A percentile compares a stretch with the other conserved stretches of the same genome.
These are phyloP conservation scores for Gisinianus flammeolus DNA, from an alignment of 2,888 invertebrate species.

Conservation along the genomic window DNA sequence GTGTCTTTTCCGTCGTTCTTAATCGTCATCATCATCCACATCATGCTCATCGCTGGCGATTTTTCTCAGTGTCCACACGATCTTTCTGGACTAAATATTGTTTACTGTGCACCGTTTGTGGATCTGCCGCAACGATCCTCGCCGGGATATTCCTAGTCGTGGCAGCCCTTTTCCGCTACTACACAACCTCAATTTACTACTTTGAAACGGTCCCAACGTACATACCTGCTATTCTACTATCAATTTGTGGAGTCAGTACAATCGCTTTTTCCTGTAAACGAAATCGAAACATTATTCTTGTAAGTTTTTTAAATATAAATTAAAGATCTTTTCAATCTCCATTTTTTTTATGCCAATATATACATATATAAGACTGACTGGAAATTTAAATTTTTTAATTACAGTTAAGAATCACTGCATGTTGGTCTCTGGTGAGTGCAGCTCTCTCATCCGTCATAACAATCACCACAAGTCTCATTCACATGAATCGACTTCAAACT, in stretches of 20 bases:
- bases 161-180: conserved; percentile 77
- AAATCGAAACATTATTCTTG: conserved; percentile 57
- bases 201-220: conserved; percentile 95
- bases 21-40: conserved; percentile 39
- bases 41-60: conserved; percentile 51
- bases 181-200: conserved; percentile 75
- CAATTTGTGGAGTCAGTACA: conserved; percentile 57
- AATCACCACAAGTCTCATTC: conserved; percentile 88
- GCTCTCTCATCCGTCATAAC: conserved; percentile 85
- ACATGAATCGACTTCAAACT: conserved; percentile 85
- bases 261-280: conserved; percentile 59
- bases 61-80: conserved; percentile 46
- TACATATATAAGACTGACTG: too few relatives aligned
- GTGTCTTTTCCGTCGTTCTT: conserved; percentile 50
- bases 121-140: conserved; percentile 76
- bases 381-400: conserved; percentile 58
- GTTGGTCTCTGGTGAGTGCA: conserved; percentile 84
- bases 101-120: conserved; percentile 81
- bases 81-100: conserved; percentile 70
- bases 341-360: too few relatives aligned
- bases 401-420: conserved; percentile 87
- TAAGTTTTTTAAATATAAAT: conserved; percentile 45
- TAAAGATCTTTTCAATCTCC: too few relatives aligned
- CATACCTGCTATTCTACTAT: conserved; percentile 79
- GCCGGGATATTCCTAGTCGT: conserved; percentile 79